Conservation (phyloP, 2,888 invertebrate genomes). For the Phorcus lineatus region DNA sequence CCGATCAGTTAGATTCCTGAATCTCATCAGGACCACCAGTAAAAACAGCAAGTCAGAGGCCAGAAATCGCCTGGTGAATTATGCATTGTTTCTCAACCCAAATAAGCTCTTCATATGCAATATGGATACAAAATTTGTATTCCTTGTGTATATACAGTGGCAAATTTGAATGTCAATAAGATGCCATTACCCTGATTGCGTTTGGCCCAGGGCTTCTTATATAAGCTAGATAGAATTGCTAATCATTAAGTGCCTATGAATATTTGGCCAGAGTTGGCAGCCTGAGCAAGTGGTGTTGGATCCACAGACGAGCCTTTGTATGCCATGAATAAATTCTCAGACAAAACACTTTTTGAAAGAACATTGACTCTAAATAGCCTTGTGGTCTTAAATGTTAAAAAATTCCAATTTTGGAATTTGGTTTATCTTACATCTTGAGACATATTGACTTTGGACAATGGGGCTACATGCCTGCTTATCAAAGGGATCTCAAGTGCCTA, state of each 20-base stretch:
- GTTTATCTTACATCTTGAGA: too few species aligned
- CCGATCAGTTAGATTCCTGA: neutral
- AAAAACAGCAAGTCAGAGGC: neutral
- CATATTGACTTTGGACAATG: too few species aligned
- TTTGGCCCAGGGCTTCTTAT: neutral
- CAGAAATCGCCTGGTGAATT: conserved; percentile 12
- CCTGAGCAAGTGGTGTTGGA: too few species aligned
- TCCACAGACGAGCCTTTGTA: too few species aligned
- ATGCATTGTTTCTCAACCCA: neutral
- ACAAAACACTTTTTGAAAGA: too few species aligned
- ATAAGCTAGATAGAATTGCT: neutral
- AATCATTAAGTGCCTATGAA: neutral
- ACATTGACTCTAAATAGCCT: too few species aligned
- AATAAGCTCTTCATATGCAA: conserved; percentile 10
- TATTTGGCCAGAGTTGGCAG: neutral
- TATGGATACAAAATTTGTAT: neutral
- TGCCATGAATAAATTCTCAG: too few species aligned
- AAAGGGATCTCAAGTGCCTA: too few species aligned
- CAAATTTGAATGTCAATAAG: conserved; percentile 16
- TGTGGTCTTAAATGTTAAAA: too few species aligned
- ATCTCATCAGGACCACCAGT: neutral
- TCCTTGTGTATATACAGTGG: neutral
- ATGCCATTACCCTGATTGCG: conserved; percentile 9
- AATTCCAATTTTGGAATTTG: too few species aligned
- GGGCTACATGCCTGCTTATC: too few species aligned